Conservation (phyloP, 2,113 vertebrate species). For the Erythrolamprus reginae region DNA sequence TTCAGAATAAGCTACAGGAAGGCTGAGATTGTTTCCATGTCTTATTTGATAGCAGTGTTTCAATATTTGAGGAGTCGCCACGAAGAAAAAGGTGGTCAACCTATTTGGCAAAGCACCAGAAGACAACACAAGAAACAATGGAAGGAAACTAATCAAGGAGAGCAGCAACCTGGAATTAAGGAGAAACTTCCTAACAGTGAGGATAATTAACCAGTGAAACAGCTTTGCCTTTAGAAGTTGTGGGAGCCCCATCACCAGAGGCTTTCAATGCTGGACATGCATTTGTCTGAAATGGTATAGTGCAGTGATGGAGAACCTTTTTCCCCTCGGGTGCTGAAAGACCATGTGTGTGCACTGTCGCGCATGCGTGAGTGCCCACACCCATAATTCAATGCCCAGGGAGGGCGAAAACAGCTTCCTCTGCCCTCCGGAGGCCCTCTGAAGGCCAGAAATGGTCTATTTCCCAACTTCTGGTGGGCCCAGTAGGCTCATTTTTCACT, state of each 20-base stretch:
- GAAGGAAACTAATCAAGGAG: neutral
- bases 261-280: too few species aligned
- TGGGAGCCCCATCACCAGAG: neutral
- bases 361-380: too few species aligned
- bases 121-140: neutral
- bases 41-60: neutral
- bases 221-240: neutral
- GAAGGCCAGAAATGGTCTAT: too few species aligned
- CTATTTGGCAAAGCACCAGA: neutral
- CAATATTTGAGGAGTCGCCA: neutral
- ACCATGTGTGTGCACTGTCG: too few species aligned
- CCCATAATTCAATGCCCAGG: too few species aligned
- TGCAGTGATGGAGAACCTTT: too few species aligned
- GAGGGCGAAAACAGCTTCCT: too few species aligned
- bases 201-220: neutral
- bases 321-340: too few species aligned
- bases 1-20: neutral
- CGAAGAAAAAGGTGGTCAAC: neutral
- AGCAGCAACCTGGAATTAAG: neutral
- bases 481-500: too few species aligned
- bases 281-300: neutral
- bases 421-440: too few species aligned
- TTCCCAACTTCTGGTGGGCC: too few species aligned
- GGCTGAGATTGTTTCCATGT: neutral
- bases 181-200: neutral